A percentile compares a stretch with the other conserved stretches of the same genome.
These are phyloP conservation scores for Bufo gargarizans DNA, from an alignment of 2,113 vertebrate species.

Conservation along the genomic window DNA sequence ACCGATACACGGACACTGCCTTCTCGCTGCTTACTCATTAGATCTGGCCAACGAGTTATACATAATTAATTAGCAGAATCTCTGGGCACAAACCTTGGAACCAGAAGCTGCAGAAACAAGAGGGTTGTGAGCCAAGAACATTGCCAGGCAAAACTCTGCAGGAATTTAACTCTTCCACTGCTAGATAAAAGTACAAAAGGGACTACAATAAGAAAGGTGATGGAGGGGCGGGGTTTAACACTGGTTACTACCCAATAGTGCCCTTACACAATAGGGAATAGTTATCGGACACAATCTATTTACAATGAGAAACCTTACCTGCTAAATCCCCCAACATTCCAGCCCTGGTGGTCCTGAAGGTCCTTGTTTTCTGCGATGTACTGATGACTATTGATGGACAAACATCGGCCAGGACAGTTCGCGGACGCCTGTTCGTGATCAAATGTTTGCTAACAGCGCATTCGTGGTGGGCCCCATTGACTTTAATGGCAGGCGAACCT, in stretches of 20 bases:
- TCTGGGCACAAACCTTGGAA: slow-evolving; percentile 59
- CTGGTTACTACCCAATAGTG: neutral
- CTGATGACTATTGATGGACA: no score
- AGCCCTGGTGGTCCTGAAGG: no score
- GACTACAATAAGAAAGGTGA: neutral
- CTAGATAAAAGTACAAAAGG: neutral
- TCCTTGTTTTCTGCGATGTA: no score
- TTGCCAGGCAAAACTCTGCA: slow-evolving; percentile 47
- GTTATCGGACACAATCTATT: no score
- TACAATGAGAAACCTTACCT: no score
- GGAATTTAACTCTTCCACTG: slow-evolving; percentile 43
- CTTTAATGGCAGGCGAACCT: no score
- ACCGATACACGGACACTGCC: slow-evolving; percentile 46
- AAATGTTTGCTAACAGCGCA: no score
- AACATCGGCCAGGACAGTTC: no score
- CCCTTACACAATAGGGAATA: neutral
- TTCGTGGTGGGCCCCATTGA: no score
- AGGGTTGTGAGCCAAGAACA: slow-evolving; percentile 54
- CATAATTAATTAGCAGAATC: slow-evolving; percentile 58
- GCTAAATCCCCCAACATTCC: no score
- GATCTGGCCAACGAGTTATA: slow-evolving; percentile 56
- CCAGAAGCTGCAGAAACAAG: slow-evolving; percentile 55
- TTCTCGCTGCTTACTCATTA: slow-evolving; percentile 58
- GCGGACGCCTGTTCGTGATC: no score
- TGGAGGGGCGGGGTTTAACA: neutral